A percentile compares a stretch with the other conserved stretches of the same genome.
Evolutionary conservation across 2,888 invertebrate genomes (phyloP).

Genomic region (Oscheius onirici): DNA sequence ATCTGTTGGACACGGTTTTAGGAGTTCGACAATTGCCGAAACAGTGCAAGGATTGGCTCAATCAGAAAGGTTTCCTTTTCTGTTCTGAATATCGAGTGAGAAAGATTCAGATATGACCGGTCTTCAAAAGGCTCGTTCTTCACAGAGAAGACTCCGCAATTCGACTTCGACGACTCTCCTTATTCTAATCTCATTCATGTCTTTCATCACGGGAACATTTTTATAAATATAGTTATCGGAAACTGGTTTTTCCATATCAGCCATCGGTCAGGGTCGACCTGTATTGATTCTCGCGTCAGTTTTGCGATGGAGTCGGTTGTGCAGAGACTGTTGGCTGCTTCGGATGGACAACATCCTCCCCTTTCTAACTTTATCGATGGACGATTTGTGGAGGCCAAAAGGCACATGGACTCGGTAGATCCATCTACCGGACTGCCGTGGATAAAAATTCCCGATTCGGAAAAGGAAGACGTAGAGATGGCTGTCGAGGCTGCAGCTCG

Average conservation of each 20-base stretch:
- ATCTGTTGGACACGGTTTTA: constrained; percentile 39
- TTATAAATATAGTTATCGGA: constrained; percentile 3
- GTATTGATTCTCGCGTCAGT: constrained; percentile 13
- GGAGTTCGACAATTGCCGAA: constrained; percentile 40
- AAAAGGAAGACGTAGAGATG: constrained; percentile 69
- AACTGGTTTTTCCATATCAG: constrained; percentile 25
- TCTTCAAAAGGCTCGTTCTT: constrained; percentile 44
- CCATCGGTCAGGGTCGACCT: constrained; percentile 19
- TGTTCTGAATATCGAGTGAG: not conserved
- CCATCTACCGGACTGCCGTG: constrained; percentile 55
- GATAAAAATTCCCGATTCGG: constrained; percentile 74
- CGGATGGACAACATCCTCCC: constrained; percentile 41
- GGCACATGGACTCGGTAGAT: constrained; percentile 52
- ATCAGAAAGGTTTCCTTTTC: constrained; percentile 42
- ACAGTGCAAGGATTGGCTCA: constrained; percentile 53
- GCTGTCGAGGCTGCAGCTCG: constrained; percentile 74
- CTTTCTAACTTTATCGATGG: constrained; percentile 56
- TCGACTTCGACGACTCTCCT: not conserved
- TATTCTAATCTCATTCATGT: constrained; percentile 1
- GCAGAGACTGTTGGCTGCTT: constrained; percentile 32
- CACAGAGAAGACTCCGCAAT: constrained; percentile 45
- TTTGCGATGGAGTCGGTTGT: constrained; percentile 20
- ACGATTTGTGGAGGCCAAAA: constrained; percentile 40
- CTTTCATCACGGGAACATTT: constrained; percentile 15
- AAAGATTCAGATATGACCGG: constrained; percentile 41